Evolutionary conservation across 92 coral and sea anemone genomes (phyloP).

Genomic region (Paramuricea clavata): DNA sequence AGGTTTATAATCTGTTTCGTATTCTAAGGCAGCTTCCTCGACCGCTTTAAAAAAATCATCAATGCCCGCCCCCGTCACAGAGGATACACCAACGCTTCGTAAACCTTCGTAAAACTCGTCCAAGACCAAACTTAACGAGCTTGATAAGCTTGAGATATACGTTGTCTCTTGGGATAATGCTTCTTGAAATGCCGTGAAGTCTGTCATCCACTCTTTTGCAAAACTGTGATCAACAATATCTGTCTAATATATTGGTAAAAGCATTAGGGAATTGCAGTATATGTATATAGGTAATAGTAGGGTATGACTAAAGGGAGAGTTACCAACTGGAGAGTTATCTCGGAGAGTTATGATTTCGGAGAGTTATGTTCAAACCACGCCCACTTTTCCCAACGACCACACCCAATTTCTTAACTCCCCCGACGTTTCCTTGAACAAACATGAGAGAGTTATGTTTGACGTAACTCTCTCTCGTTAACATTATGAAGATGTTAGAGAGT

Average conservation of each 20-base stretch:
- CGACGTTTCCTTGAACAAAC: too few species aligned
- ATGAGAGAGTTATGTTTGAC: too few species aligned
- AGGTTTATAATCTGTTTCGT: conserved; percentile 94
- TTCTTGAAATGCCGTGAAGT: conserved; percentile 92
- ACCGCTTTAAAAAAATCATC: conserved; percentile 85
- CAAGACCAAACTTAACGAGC: conserved; percentile 93
- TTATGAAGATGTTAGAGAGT: too few species aligned
- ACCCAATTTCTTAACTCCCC: too few species aligned
- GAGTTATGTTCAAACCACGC: too few species aligned
- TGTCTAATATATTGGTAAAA: conserved; percentile 67
- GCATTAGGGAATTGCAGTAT: too few species aligned
- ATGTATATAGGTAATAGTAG: too few species aligned
- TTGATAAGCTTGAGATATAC: conserved; percentile 94
- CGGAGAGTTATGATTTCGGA: too few species aligned
- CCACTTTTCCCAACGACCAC: too few species aligned
- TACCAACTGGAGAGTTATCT: too few species aligned
- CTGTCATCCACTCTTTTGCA: conserved; percentile 96
- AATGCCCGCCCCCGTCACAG: conserved; percentile 94
- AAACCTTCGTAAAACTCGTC: conserved; percentile 97
- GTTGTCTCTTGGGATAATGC: conserved; percentile 94
- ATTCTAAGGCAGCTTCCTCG: conserved; percentile 81
- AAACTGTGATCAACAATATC: conserved; percentile 96
- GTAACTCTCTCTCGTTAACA: too few species aligned
- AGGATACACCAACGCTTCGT: conserved; percentile 92
- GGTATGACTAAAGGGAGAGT: too few species aligned